phyloP scores from a whole-genome alignment of 2,113 vertebrate species.

The Notothenia coriiceps region DNA sequence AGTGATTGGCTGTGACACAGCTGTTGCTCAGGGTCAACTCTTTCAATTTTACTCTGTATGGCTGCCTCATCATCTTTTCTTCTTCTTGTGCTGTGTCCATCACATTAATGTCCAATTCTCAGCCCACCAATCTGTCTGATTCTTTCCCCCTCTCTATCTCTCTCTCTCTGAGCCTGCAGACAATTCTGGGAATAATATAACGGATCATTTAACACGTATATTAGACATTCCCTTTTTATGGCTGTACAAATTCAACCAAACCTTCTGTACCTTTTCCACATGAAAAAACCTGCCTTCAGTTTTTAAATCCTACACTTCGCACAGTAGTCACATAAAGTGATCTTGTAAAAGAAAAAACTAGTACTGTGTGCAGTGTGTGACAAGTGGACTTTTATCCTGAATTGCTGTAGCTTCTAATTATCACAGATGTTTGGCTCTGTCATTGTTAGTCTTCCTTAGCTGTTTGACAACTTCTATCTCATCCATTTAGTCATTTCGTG shows the following conservation, averaged over 20 bases:
- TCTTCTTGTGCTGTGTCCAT: background rate
- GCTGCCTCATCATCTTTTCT: slow-evolving; percentile 17
- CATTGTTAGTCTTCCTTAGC: background rate
- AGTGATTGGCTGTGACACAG: slow-evolving; percentile 30
- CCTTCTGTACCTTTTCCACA: slow-evolving; percentile 17
- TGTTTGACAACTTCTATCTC: slow-evolving; percentile 7
- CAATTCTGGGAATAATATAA: slow-evolving; percentile 12
- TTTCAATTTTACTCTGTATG: slow-evolving; percentile 12
- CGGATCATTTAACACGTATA: slow-evolving; percentile 36
- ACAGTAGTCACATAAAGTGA: slow-evolving; percentile 3
- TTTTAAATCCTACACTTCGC: slow-evolving; percentile 42
- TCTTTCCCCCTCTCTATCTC: background rate
- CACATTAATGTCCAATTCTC: background rate
- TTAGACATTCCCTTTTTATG: slow-evolving; percentile 8
- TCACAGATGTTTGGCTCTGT: slow-evolving; percentile 11
- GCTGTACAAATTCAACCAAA: slow-evolving; percentile 1
- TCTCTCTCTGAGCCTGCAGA: background rate
- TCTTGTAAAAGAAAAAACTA: slow-evolving; percentile 2
- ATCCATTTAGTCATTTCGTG: background rate
- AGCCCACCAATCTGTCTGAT: background rate
- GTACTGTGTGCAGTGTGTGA: background rate
- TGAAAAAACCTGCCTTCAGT: slow-evolving; percentile 2
- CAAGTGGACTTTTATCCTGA: background rate
- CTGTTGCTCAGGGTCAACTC: slow-evolving; percentile 26
- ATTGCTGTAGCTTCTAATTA: slow-evolving; percentile 1